Base-by-base conservation (phyloP, 2,113 vertebrate species). In the Chionis minor region DNA sequence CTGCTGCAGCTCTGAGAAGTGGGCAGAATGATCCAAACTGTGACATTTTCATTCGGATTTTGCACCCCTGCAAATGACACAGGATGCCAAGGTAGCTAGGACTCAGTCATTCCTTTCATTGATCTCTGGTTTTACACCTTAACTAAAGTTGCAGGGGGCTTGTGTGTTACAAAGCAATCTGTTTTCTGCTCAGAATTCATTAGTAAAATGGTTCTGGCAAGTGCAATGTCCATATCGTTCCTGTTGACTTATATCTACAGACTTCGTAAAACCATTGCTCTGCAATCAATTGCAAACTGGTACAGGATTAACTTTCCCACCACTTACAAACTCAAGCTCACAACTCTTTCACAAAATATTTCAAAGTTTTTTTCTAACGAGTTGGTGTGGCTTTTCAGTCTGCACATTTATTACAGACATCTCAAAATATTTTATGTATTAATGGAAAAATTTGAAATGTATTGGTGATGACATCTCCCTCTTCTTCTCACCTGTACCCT, bases 131-230 rank as follows among this genome's bases (percentile, higher is more conserved):
- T 88, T 88, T 72, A 65, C 17, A 47, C 38, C 26, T 44, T 59
- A 71, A 67, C 28, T 81, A 32, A 71, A 77, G 33, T 44, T 82
- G 33, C 26, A 35, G 47, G 59, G 20, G n/a, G 26, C 14, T 87
- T 88, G 47, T 24, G 6, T 74, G 24, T 63, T 66, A 71, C 14
- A 74, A 32, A 62, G 16, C 2, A 1, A 69, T 55, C 6, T 23
- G 8, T 75, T 94, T 92, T 86, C 74, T 85, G 13, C 52, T 79
- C 74, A 67, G 56, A 91, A 93, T 47, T 75, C 8, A 23, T 38
- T n/a, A 67, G 32, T 51, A 67, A 87, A 92, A 63, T 17, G 59
- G 19, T 81, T 94, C 45, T 56, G 62, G 73, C n/a, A 72, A 75
- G 42, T 26, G 47, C 12, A 74, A 55, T 0, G 0, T n/a, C 78